Base-by-base conservation (phyloP, 2,888 invertebrate species). In the Caenorhabditis sp. region DNA sequence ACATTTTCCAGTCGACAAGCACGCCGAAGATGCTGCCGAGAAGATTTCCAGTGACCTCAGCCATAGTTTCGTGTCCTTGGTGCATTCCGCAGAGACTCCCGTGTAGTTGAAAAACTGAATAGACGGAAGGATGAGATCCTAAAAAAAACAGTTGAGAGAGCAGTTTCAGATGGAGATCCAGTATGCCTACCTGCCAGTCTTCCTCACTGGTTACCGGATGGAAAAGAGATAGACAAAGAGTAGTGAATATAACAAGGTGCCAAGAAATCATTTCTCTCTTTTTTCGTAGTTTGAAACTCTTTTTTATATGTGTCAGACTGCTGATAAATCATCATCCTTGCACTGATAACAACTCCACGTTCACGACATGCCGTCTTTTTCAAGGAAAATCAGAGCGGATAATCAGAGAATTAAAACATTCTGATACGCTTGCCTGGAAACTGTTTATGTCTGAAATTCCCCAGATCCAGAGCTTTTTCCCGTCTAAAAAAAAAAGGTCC, bases 31-130 rank as follows among this genome's bases (percentile, higher is more conserved):
- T 5, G 24, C 35, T 5, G 9, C 2, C 0, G 37, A 9, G 20
- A 68, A 77, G 28, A 50, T 64, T 50, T 69, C 47, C 32, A 78
- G 37, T 0, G 69, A 62, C 13, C 50, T 40, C 44, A 79, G 51
- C 79, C 71, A 67, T 15, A 65, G 40, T 65, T 74, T 65, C 5
- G 74, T 74, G 37, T 74, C 65, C 26, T 65, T 74, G 18, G 74
- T 65, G 18, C 74, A 74, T 22, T 35, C 50, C 0, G 50, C 18
- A n/a, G 74, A 65, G 0, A 74, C 74, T 13, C 74, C 74, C 13
- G 74, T 74, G 40, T 65, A 74, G 58, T 74, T 74, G 0, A 74
- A 37, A 65, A 50, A 20, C 0, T 47, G 50, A n/a, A 74, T 51
- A 9, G 35, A 8, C 0, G 74, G 60, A 3, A 65, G 51, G 20